Conservation (phyloP, 2,797 vertebrate genomes). For the Myotis vivesi region DNA sequence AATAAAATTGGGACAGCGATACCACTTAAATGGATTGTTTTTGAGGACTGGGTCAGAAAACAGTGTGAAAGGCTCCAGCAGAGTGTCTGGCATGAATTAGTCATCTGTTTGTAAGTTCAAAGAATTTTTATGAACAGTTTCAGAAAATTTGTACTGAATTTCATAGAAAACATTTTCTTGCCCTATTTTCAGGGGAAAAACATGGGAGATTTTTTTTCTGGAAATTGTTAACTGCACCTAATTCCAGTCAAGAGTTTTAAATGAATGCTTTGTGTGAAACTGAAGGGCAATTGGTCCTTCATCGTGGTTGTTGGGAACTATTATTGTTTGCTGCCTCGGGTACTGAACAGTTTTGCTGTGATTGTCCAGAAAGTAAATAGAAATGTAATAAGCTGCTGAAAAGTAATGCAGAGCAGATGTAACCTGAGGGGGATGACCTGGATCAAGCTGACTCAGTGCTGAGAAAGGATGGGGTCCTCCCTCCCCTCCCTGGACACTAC, state of each 20-base stretch:
- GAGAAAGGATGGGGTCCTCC: not conserved
- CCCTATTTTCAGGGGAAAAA: constrained; percentile 41
- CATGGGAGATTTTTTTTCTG: not conserved
- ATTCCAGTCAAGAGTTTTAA: constrained; percentile 39
- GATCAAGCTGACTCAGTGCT: not conserved
- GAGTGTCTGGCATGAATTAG: not conserved
- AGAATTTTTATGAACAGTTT: not conserved
- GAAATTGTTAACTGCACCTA: constrained; percentile 29
- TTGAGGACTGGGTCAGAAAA: not conserved
- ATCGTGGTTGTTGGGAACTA: not conserved
- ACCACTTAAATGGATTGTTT: not conserved
- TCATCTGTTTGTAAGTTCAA: not conserved
- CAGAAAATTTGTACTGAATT: constrained; percentile 34
- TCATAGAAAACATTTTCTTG: not conserved
- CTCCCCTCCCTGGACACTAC: not conserved
- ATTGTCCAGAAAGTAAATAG: constrained; percentile 32
- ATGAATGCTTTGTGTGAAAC: constrained; percentile 33
- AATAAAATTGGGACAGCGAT: not conserved
- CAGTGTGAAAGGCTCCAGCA: not conserved
- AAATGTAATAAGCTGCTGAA: constrained; percentile 10
- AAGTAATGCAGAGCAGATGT: constrained; percentile 10
- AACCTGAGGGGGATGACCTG: not conserved
- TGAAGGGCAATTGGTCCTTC: constrained; percentile 30
- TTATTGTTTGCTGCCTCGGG: constrained; percentile 27
- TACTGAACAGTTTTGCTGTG: not conserved